Conservation (phyloP, 2,797 vertebrate species). For the Urosaurus nigricauda region DNA sequence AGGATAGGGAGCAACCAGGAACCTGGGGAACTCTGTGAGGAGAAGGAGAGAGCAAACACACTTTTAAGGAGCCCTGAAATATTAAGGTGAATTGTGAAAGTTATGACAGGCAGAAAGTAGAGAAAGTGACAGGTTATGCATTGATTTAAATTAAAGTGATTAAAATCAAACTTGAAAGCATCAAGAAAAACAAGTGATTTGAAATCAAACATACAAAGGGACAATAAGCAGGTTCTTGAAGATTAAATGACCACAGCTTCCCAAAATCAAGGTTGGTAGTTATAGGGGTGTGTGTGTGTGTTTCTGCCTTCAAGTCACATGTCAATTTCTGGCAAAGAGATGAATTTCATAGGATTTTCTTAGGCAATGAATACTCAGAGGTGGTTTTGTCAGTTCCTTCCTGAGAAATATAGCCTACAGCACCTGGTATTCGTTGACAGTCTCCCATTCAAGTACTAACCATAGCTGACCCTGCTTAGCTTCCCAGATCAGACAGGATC, state of each 20-base stretch:
- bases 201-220: neutral
- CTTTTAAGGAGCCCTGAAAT: neutral
- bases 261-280: neutral
- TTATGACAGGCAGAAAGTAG: neutral
- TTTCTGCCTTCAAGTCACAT: no score
- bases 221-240: neutral
- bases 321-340: no score
- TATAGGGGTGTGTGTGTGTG: neutral
- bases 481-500: no score
- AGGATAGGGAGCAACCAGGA: slow-evolving; percentile 74
- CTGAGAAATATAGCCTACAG: no score
- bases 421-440: no score
- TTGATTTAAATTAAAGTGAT: neutral
- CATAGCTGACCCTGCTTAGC: no score
- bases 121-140: neutral
- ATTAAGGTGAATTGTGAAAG: neutral
- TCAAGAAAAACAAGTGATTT: neutral
- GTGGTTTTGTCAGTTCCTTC: no score
- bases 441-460: no score
- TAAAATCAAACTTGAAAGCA: neutral
- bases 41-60: slow-evolving; percentile 14
- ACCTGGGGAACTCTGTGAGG: slow-evolving; percentile 79
- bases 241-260: neutral
- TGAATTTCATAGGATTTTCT: no score
- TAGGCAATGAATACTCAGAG: no score